Evolutionary conservation across 1,140 invertebrate species (phyloP), one percentile per base, ranked within the genome.

Genomic region (Conopomorpha cramerella): DNA sequence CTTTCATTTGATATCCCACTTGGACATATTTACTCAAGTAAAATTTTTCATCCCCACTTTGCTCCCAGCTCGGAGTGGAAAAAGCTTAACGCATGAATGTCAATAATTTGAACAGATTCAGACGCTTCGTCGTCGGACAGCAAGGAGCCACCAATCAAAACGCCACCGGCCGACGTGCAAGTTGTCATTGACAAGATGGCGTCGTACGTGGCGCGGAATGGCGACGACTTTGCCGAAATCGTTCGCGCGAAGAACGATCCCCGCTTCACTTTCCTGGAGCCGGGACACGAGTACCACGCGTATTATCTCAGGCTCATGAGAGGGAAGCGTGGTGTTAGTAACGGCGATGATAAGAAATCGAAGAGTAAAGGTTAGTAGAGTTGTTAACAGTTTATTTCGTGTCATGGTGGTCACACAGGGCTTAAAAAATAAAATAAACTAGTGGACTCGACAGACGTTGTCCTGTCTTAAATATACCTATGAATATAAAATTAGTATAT

Each of bases 151-250:
- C 71, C 72, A 0, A 81, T 86, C 16, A 76, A 82, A 12, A 73
- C 84, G 4, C 90, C 91, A 11, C 87, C 92, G 0, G 85, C 86
- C 7, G 91, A 93, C 37, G 76, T 93, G 3, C 86, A 91, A 56
- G 82, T 90, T 26, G 90, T 98, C 4, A 93, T 98, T 32, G 93
- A 97, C 63, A 96, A 96, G 78, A 96, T 98, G 86, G 94, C 95
- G 1, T 87, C 87, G 38, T 98, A 98, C 61, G 95, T 98, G 0
- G 88, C 90, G 0, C 95, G 95, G 53, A 98, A 98, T 77, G 96
- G 95, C 0, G 81, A 86, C 30, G 91, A 94, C 47, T 98, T 98
- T 70, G 95, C 97, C 54, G 83, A 86, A 7, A 90, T 93, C 16
- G 89, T 97, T 0, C 87, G 86, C 54, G 86, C 84, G 2, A 95